phyloP scores from a whole-genome alignment of 2,797 vertebrate genomes.

The Silurus aristotelis region DNA sequence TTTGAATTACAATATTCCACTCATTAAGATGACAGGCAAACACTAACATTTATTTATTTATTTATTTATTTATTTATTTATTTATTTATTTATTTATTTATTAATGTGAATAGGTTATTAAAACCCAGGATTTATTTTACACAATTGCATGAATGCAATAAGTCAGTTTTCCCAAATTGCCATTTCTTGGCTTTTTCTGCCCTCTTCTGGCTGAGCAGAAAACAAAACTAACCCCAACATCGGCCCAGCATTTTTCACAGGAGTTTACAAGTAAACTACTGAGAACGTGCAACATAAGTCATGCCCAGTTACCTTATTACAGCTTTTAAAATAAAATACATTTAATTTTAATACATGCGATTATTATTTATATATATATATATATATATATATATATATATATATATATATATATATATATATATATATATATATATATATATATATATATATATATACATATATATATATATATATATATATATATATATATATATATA shows the following conservation, averaged over 20 bases:
- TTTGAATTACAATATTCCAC: neutral
- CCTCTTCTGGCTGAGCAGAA: conserved; percentile 43
- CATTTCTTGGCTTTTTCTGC: conserved; percentile 44
- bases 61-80: neutral
- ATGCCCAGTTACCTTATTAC: neutral
- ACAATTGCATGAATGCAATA: neutral
- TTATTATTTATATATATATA: neutral
- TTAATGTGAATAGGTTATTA: neutral
- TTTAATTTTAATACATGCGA: neutral
- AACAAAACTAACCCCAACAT: neutral
- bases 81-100: neutral
- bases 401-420: too few species aligned
- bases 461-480: neutral
- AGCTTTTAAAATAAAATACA: neutral
- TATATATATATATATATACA: neutral
- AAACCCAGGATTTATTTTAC: neutral
- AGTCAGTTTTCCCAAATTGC: too few species aligned
- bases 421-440: too few species aligned
- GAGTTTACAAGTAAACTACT: neutral
- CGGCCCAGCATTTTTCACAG: neutral
- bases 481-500: neutral
- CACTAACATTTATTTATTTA: neutral
- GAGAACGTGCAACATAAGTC: neutral
- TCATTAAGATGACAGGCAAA: neutral
- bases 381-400: too few species aligned